Conservation (phyloP, 2,797 vertebrate species). For the Tachyglossus aculeatus region DNA sequence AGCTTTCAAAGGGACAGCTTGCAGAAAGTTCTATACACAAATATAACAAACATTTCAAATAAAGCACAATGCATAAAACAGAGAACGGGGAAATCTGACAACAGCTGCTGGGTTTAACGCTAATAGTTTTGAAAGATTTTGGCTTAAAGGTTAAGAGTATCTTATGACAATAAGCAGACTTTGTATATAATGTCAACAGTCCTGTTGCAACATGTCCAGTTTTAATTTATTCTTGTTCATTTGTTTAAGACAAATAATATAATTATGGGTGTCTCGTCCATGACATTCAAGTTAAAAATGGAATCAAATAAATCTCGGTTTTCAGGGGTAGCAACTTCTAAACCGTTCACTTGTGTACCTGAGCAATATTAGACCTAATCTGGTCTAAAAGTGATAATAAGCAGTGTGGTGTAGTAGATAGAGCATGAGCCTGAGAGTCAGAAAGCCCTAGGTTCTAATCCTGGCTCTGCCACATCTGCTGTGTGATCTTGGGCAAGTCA, state of each 20-base stretch:
- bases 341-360: constrained; percentile 52
- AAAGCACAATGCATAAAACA: constrained; percentile 76
- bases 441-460: too few relatives aligned
- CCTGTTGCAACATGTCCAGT: constrained; percentile 78
- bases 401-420: too few relatives aligned
- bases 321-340: constrained; percentile 66
- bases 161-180: constrained; percentile 83
- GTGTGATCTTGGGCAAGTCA: too few relatives aligned
- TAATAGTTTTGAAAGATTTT: constrained; percentile 84
- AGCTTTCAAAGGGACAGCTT: constrained; percentile 78
- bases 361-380: constrained; percentile 66
- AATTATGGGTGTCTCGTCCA: constrained; percentile 77
- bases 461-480: too few relatives aligned
- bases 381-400: constrained; percentile 68
- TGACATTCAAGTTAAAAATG: constrained; percentile 64
- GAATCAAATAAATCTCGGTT: constrained; percentile 58
- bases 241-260: constrained; percentile 81
- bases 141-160: constrained; percentile 83
- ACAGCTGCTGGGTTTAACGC: constrained; percentile 80
- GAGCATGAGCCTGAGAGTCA: too few relatives aligned
- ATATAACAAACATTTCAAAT: constrained; percentile 82
- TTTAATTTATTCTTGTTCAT: constrained; percentile 81
- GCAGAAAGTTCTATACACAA: constrained; percentile 81
- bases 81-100: constrained; percentile 75
- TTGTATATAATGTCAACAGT: constrained; percentile 82